phyloP scores from a whole-genome alignment of 2,113 vertebrate species.

The Nothoprocta pentlandii region DNA sequence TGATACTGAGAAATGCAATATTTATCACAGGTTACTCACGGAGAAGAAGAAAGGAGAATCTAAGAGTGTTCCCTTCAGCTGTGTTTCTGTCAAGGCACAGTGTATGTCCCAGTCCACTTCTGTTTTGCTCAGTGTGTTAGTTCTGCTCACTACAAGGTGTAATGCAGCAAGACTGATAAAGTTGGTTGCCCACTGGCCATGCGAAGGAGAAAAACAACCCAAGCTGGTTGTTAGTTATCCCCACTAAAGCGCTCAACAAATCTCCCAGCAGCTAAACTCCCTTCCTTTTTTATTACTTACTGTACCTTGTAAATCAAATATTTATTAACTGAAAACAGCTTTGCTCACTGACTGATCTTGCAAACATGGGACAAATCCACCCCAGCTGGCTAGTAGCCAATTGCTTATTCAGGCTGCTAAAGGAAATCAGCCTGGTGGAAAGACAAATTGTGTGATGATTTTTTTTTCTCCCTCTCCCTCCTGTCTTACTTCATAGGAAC shows the following conservation, averaged over 20 bases:
- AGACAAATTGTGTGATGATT: conserved; percentile 56
- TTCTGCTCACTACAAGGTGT: conserved; percentile 24
- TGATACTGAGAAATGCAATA: conserved; percentile 82
- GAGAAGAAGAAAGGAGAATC: conserved; percentile 80
- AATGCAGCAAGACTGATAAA: conserved; percentile 51
- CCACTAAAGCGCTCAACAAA: conserved; percentile 73
- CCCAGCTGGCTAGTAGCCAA: conserved; percentile 73
- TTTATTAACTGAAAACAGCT: conserved; percentile 82
- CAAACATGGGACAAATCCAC: conserved; percentile 64
- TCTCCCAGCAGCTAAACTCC: conserved; percentile 77
- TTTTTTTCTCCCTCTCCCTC: neutral
- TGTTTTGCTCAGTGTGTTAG: conserved; percentile 52
- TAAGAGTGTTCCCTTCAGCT: conserved; percentile 79
- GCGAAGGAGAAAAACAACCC: conserved; percentile 61
- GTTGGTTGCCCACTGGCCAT: conserved; percentile 68
- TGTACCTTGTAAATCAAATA: conserved; percentile 82
- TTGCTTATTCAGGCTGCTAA: conserved; percentile 70
- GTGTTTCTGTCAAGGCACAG: conserved; percentile 66
- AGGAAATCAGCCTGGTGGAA: conserved; percentile 70
- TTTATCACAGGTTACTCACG: conserved; percentile 83
- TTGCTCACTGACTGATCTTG: conserved; percentile 76
- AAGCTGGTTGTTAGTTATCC: conserved; percentile 68
- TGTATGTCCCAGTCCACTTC: conserved; percentile 49
- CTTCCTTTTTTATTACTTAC: conserved; percentile 75
- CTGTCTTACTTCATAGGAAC: conserved; percentile 65